These are phyloP conservation scores for Artibeus jamaicensis DNA, from an alignment of 2,797 vertebrate species.

Conservation along the genomic window DNA sequence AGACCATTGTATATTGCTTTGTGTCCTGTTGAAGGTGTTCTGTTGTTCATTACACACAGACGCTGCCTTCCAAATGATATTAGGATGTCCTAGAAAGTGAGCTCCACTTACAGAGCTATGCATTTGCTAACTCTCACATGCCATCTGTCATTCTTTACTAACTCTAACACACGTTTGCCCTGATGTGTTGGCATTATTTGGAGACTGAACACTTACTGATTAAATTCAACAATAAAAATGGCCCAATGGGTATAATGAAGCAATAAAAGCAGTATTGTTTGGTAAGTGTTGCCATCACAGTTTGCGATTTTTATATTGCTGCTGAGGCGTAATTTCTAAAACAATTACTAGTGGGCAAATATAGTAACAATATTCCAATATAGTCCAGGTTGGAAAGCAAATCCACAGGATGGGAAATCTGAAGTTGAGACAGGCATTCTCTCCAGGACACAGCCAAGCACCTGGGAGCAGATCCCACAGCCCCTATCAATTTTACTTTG, in stretches of 20 bases:
- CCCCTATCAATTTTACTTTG: neutral
- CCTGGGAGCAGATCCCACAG: neutral
- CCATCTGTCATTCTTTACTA: conserved; percentile 60
- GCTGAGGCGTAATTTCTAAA: conserved; percentile 70
- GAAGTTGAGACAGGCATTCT: neutral
- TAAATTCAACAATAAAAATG: conserved; percentile 77
- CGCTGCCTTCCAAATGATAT: neutral
- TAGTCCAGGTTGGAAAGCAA: conserved; percentile 10
- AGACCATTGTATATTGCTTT: neutral
- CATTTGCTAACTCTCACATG: conserved; percentile 46
- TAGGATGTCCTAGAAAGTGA: neutral
- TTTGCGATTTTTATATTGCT: conserved; percentile 72
- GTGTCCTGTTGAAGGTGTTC: neutral
- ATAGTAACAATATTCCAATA: conserved; percentile 67
- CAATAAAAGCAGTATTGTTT: conserved; percentile 69
- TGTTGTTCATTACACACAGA: neutral
- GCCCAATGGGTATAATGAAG: conserved; percentile 75
- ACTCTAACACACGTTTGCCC: conserved; percentile 58
- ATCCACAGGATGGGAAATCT: neutral
- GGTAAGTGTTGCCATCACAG: conserved; percentile 69
- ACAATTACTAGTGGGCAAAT: conserved; percentile 64
- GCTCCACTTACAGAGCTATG: neutral
- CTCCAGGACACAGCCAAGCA: neutral
- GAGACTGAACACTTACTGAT: conserved; percentile 72
- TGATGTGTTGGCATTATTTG: conserved; percentile 69